Evolutionary conservation across 1,140 invertebrate species (phyloP).

Genomic region (Trypoxylus dichotomus): DNA sequence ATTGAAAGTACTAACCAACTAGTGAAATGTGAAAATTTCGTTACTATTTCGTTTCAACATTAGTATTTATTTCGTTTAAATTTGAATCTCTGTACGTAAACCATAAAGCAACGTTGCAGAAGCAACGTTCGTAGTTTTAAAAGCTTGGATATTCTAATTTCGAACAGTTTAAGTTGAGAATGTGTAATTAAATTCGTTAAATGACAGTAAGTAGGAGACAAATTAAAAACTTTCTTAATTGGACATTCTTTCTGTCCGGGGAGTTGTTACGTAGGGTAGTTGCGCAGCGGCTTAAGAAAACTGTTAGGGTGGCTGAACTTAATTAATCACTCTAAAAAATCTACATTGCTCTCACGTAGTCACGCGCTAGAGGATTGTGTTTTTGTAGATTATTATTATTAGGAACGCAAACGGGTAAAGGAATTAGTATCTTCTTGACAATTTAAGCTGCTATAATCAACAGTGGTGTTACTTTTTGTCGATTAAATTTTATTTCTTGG

Average conservation of each 20-base stretch:
- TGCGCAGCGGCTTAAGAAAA: conserved; percentile 4
- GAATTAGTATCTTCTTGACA: too few species aligned
- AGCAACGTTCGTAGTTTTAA: background rate
- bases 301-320: conserved; percentile 27
- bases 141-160: conserved; percentile 2
- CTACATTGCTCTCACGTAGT: conserved; percentile 25
- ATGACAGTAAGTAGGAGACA: conserved; percentile 28
- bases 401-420: too few species aligned
- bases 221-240: conserved; percentile 28
- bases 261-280: background rate
- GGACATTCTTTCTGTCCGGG: conserved; percentile 22
- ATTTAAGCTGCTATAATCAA: too few species aligned
- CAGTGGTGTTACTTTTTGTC: too few species aligned
- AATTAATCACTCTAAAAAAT: conserved; percentile 27
- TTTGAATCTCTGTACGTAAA: too few species aligned
- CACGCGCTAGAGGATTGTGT: background rate
- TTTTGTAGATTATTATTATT: background rate
- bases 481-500: too few species aligned
- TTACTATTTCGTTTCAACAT: too few species aligned
- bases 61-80: too few species aligned
- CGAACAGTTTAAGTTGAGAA: background rate
- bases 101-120: background rate
- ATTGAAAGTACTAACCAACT: too few species aligned
- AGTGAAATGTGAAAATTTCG: too few species aligned
- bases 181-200: conserved; percentile 24